Base-by-base conservation (phyloP, 2,113 vertebrate species). In the Solea solea region DNA sequence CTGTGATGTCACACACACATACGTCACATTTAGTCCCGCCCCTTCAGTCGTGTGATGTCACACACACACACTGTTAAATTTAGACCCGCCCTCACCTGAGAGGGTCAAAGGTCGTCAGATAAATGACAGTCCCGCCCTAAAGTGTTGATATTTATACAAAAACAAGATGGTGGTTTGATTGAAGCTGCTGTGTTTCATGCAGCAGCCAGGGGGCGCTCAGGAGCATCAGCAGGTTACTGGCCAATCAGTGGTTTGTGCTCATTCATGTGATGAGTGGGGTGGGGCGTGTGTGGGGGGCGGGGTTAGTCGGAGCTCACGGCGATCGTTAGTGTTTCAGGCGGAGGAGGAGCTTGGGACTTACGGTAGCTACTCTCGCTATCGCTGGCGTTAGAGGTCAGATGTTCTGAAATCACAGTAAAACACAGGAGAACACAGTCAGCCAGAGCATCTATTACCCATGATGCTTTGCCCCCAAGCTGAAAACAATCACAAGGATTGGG, bases 291-390 rank as follows among this genome's bases (percentile, higher is more conserved):
- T 21, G 34, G 5, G 34, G 45, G 2, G 69, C 51, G 66, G 56
- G 2, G 49, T 68, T 59, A 64, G 58, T 49, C 1, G 42, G 27
- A 2, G n/a, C 21, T 3, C 34, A 34, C n/a, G 55, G 0, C 27
- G 9, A 13, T 15, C 3, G 58, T 73, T 64, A 70, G 42, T 28
- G 52, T 46, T 42, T 34, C 39, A 16, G 13, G 11, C 3, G 14
- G 42, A 44, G 63, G 69, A 39, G 45, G 34, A n/a, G 9, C 2
- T 53, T 53, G 53, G 90, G 4, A 98, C 97, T 99, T 97, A 99
- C 97, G 97, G 97, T 96, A 98, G 93, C 97, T 99, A 94, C 97
- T 99, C 92, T 99, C 97, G 88, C 97, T 99, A 94, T 99, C 97
- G 91, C 97, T 99, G 96, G 97, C 97, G 88, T 99, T 98, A 89